Evolutionary conservation across 2,113 vertebrate species (phyloP).

Genomic region (Brachypteracias leptosomus): DNA sequence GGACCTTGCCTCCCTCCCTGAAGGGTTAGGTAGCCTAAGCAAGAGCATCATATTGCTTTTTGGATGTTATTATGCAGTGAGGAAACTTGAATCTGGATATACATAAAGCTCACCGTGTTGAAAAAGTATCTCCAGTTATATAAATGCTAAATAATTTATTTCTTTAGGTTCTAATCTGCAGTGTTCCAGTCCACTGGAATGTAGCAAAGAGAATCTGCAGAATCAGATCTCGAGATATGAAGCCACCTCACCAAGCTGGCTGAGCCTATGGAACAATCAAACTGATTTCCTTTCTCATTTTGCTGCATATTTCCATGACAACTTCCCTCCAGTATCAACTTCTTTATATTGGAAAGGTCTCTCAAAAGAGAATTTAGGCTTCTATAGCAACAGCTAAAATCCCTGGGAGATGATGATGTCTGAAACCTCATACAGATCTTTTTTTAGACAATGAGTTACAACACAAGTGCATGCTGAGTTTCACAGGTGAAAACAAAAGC

Average conservation of each 20-base stretch:
- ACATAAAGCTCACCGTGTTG: not conserved
- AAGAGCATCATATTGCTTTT: not conserved
- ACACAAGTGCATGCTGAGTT: not conserved
- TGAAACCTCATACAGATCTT: not conserved
- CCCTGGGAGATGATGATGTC: conserved; percentile 34
- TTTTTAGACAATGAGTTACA: conserved; percentile 32
- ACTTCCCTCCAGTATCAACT: conserved; percentile 34
- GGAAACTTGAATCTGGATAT: not conserved
- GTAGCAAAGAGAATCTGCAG: not conserved
- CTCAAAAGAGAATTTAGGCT: conserved; percentile 28
- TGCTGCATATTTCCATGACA: conserved; percentile 61
- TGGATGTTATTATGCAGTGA: not conserved
- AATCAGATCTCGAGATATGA: not conserved
- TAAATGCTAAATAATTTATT: not conserved
- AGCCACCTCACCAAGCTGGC: not conserved
- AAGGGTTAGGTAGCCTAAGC: not conserved
- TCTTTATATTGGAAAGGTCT: conserved; percentile 38
- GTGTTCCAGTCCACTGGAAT: not conserved
- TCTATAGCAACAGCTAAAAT: conserved; percentile 62
- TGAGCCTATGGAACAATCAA: not conserved
- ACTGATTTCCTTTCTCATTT: conserved; percentile 3
- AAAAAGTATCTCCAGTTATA: not conserved
- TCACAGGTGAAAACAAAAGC: not conserved
- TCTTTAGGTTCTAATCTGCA: not conserved
- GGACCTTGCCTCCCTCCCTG: not conserved